Evolutionary conservation across 2,797 vertebrate genomes (phyloP).

Genomic region (Enteromius afrohamiltoni): DNA sequence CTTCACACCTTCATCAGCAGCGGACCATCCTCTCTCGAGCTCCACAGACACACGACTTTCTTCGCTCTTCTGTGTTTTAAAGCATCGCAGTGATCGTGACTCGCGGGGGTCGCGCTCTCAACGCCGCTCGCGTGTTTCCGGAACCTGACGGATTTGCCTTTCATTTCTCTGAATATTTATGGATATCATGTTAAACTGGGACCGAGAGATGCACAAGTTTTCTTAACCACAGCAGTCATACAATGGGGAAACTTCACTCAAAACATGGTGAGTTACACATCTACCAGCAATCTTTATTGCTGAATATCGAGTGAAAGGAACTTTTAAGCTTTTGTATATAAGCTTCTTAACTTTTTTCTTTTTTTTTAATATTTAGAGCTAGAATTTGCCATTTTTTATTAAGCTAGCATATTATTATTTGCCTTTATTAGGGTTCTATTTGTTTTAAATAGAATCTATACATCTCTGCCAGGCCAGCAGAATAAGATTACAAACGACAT

Average conservation of each 20-base stretch:
- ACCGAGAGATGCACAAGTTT: constrained; percentile 15
- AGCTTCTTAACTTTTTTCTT: too few relatives aligned
- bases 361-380: not conserved
- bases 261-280: constrained; percentile 78
- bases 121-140: not conserved
- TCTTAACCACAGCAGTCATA: constrained; percentile 1
- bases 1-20: not conserved
- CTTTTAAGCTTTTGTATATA: too few relatives aligned
- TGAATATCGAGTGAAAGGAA: not conserved
- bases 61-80: not conserved
- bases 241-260: constrained; percentile 85
- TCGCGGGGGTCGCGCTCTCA: not conserved
- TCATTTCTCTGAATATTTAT: not conserved
- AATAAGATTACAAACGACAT: not conserved
- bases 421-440: not conserved
- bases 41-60: not conserved
- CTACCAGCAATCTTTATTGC: not conserved
- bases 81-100: not conserved
- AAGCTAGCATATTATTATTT: not conserved
- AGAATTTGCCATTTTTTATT: not conserved
- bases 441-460: not conserved
- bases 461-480: not conserved
- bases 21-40: not conserved
- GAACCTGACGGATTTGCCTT: not conserved
- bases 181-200: constrained; percentile 73